A percentile compares a stretch with the other conserved stretches of the same genome.
Evolutionary conservation across 1,140 invertebrate genomes (phyloP).

Genomic region (Drosophila trapezifrons): DNA sequence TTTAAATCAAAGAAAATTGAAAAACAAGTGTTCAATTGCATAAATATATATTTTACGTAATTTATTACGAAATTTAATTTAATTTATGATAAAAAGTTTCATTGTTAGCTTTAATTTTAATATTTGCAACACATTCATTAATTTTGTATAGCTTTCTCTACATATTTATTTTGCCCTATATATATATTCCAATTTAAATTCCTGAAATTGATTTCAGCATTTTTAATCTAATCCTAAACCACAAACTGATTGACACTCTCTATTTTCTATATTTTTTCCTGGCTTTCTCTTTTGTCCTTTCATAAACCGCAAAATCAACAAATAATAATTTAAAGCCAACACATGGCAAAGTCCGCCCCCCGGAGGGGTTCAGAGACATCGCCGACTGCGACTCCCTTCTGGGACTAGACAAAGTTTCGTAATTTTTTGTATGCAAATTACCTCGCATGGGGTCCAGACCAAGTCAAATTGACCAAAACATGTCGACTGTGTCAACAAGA

Average conservation of each 20-base stretch:
- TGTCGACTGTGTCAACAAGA: constrained; percentile 42
- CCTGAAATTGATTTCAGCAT: not conserved
- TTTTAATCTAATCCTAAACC: constrained; percentile 3
- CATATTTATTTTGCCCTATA: too few species aligned
- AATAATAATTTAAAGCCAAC: constrained; percentile 51
- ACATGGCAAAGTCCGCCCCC: constrained; percentile 18
- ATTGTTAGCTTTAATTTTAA: too few species aligned
- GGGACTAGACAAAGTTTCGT: constrained; percentile 40
- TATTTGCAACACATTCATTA: too few species aligned
- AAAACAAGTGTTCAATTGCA: too few species aligned
- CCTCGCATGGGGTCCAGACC: constrained; percentile 29
- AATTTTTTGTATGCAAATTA: constrained; percentile 53
- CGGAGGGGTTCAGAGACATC: constrained; percentile 1
- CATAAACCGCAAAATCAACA: constrained; percentile 43
- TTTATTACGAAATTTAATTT: too few species aligned
- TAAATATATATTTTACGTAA: too few species aligned
- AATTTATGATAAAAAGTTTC: too few species aligned
- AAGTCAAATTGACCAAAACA: constrained; percentile 40
- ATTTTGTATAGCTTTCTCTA: too few species aligned
- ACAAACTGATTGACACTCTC: not conserved
- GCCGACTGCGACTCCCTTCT: constrained; percentile 14
- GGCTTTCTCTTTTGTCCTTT: not conserved
- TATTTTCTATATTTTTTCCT: not conserved
- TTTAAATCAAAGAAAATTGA: too few species aligned
- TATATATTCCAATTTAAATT: not conserved